phyloP scores from a whole-genome alignment of 2,113 vertebrate genomes.

The Myrmecobius fasciatus region DNA sequence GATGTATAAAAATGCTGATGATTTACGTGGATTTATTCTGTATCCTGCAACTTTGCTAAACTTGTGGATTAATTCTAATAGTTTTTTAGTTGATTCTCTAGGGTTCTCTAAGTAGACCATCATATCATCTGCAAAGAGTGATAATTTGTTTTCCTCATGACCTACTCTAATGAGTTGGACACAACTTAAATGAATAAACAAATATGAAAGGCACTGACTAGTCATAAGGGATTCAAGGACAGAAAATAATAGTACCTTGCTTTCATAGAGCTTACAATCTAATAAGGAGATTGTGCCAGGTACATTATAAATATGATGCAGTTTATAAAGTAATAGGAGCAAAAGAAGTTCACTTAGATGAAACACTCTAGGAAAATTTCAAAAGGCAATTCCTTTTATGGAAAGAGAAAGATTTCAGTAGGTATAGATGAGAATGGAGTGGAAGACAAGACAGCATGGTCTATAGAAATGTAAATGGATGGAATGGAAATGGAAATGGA shows the following conservation, averaged over 20 bases:
- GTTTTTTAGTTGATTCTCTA: too few species aligned
- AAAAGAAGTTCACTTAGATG: neutral
- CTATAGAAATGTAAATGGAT: neutral
- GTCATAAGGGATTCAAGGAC: neutral
- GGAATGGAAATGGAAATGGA: too few species aligned
- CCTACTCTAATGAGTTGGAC: too few species aligned
- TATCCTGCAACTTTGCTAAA: too few species aligned
- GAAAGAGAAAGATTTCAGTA: neutral
- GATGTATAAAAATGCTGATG: too few species aligned
- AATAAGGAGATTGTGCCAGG: neutral
- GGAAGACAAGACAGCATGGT: neutral
- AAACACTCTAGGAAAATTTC: neutral
- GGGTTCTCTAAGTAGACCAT: too few species aligned
- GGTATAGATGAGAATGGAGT: neutral
- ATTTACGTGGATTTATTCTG: too few species aligned
- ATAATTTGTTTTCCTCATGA: too few species aligned
- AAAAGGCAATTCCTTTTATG: neutral
- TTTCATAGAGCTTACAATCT: neutral
- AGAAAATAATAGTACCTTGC: neutral
- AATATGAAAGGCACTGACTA: neutral
- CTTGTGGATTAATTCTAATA: too few species aligned
- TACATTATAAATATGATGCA: neutral
- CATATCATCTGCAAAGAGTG: too few species aligned
- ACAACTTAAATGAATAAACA: too few species aligned
- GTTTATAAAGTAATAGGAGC: neutral